These are phyloP conservation scores for Drosophila hamatofila DNA, from an alignment of 2,888 invertebrate genomes.

Conservation along the genomic window DNA sequence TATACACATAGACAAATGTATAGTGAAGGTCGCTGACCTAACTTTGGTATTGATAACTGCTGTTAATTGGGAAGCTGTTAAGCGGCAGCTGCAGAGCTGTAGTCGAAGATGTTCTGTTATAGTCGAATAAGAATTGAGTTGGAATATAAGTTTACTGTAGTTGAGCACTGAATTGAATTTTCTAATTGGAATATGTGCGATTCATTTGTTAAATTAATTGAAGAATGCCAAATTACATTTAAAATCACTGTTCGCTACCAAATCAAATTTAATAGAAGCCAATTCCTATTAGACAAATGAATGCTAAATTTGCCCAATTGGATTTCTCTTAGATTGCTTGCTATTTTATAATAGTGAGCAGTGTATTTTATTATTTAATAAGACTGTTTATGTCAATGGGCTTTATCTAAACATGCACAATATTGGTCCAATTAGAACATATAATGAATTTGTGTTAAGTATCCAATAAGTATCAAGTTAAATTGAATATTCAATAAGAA, in stretches of 20 bases:
- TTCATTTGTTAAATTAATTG: not conserved
- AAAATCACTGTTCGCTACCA: no score
- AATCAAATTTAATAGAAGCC: no score
- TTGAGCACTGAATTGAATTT: not conserved
- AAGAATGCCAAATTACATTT: no score
- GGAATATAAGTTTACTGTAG: not conserved
- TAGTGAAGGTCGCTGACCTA: constrained; percentile 33
- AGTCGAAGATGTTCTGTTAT: not conserved
- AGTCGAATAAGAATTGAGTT: not conserved
- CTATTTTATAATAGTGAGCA: not conserved
- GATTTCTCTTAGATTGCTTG: not conserved
- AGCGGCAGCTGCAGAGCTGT: not conserved
- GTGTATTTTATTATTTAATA: not conserved
- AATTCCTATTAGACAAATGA: no score
- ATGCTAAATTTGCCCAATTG: not conserved
- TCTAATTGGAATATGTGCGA: not conserved
- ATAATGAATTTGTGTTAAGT: not conserved
- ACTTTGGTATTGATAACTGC: constrained; percentile 10
- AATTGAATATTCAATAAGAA: not conserved
- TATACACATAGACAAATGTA: not conserved
- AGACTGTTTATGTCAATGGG: not conserved
- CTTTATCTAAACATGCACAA: no score
- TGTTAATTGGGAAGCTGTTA: not conserved
- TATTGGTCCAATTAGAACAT: no score
- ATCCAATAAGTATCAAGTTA: no score